Base-by-base conservation (phyloP, 1,140 invertebrate genomes). In the Danaus melanippus region DNA sequence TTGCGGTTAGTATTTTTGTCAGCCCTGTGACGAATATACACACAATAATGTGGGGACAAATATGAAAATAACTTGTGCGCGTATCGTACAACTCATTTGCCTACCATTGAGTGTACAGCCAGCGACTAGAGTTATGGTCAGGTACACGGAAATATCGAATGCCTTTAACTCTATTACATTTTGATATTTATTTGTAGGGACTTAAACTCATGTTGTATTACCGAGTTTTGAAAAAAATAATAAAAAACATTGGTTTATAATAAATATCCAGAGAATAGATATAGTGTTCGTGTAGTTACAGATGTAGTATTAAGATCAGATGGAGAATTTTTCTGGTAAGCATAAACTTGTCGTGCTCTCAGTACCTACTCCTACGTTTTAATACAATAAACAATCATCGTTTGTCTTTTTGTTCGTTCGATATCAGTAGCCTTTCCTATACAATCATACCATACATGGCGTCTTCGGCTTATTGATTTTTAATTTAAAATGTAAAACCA, bases 1-100 rank as follows among this genome's bases (percentile, higher is more conserved):
- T 45, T 3, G 43, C 15, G 12, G 42, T 45, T 11, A 42, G 12
- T 50, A 50, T 12, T 50, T 41, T 40, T 61, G 64, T n/a, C 79
- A 85, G 58, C 80, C 82, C 79, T 85, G 69, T 60, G 58, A 65
- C 61, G 60, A 67, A 69, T 71, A 71, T 69, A 76, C 73, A 77
- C 76, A 86, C 78, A 83, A 85, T 79, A 75, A 70, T 69, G 60
- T 60, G 69, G 67, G 71, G 79, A 86, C 80, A 84, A 84, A 85
- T 86, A 86, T 83, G 80, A 86, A 83, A 84, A 83, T 82, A 84
- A 82, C 76, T 75, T 66, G 66, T 67, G 67, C 71, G 64, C 73
- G 76, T 85, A 85, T 85, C 76, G 74, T 78, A 82, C 83, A 86
- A 81, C 83, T 86, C 80, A 86, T 84, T 86, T 86, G 80, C 79